Evolutionary conservation across 2,797 vertebrate species (phyloP), one percentile per base, ranked within the genome.

Genomic region (Heteromormyrus szaboi): DNA sequence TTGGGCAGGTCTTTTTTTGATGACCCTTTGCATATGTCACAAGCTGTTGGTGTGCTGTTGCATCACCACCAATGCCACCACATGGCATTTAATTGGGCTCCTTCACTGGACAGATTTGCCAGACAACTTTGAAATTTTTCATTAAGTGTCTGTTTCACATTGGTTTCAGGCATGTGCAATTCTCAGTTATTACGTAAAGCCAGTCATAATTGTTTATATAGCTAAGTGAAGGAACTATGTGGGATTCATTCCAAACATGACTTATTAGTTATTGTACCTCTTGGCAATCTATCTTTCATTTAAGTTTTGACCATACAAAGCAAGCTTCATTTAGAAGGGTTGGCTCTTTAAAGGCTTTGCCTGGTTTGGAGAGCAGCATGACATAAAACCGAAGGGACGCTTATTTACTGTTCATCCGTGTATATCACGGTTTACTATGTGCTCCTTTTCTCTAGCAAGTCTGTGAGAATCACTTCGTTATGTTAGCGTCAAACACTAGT

Each of bases 261-360:
- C 44, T 89, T 65, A 89, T 89, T 62, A 84, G 54, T 68, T 50
- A 85, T 29, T 22, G 46, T 89, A 48, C 59, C 88, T 68, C 17
- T 22, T 53, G 56, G 83, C 81, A 85, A 53, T 59, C 56, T 14
- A 33, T 44, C 68, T 85, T 17, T 88, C 53, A 85, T 89, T 88
- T 68, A 46, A 37, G 44, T n/a, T 37, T 56, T 89, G 81, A 19
- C 56, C 62, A 51, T 85, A 46, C 7, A 4, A 50, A 14, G 56
- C 25, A 17, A 83, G 44, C n/a, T 56, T 19, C 53, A 54, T 54
- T 54, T 5, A 19, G 53, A 54, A 72, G 12, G 29, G 12, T 17
- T 2, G 65, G 4, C 65, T 72, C 1, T 12, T 14, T 37, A 37
- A 37, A 37, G 65, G 12, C 11, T 5, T 72, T 37, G 65, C 65